Evolutionary conservation across 2,797 vertebrate species (phyloP), one percentile per base, ranked within the genome.

Genomic region (Aldrovandia affinis): DNA sequence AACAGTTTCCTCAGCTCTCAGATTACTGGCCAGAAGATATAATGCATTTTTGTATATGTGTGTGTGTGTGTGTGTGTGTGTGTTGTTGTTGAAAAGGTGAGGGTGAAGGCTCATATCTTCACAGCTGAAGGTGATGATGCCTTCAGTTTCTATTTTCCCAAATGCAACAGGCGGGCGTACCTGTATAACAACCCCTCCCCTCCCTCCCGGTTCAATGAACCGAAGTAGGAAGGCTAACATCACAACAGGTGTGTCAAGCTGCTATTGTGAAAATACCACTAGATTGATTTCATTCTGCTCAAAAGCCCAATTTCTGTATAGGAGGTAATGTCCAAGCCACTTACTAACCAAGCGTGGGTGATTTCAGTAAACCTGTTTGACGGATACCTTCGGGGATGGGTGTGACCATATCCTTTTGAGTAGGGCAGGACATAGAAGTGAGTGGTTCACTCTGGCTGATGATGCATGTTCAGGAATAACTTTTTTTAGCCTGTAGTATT

Each of bases 171-270:
- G 12, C 47, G 12, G 44, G 54, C 44, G 5, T 52, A 36, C 8
- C 52, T 30, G 15, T 47, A 44, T 6, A 47, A 8, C 12, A 50
- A 50, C 78, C 42, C 2, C 15, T 1, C n/a, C 61, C 25, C 36
- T 0, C 15, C 20, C 70, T 25, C 54, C 30, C 75, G 39, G 14
- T 4, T 83, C 12, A 85, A 73, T 83, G 81, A 83, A 81, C 79
- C 18, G 18, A 57, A 54, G 87, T 25, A 75, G 20, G 59, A 55
- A 70, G 59, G 85, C 87, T 80, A 22, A 65, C 90, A 81, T 88
- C 86, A 85, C 86, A 86, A 85, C 86, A 89, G 86, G 84, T 25
- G 52, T 86, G 88, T 86, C 86, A 28, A 61, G 1, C 33, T 86
- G 87, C 87, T 50, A 73, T 89, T 91, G 88, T 88, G 81, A 81